Percentiles rank a stretch among this genome's conserved stretches.
These are phyloP conservation scores for Pocillopora meandrina DNA, from an alignment of 92 coral and sea anemone genomes.

Conservation along the genomic window DNA sequence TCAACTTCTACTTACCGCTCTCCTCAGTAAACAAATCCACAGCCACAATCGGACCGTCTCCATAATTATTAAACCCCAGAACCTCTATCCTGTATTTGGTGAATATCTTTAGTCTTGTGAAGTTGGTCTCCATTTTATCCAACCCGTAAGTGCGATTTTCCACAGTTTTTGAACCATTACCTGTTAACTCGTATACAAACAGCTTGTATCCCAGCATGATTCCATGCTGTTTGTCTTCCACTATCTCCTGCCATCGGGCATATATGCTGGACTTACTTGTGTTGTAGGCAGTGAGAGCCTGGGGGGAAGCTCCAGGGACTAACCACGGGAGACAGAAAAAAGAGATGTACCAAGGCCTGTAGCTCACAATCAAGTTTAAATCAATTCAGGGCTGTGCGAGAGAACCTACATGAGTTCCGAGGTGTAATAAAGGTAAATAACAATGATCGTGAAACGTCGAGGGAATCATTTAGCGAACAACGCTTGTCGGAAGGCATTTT, in stretches of 20 bases:
- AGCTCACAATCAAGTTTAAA: not conserved
- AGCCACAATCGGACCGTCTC: constrained; percentile 45
- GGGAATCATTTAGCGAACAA: no score
- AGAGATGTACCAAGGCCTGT: not conserved
- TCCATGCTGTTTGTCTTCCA: constrained; percentile 44
- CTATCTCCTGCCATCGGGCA: constrained; percentile 60
- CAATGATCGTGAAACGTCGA: no score
- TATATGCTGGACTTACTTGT: constrained; percentile 53
- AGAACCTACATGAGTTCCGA: no score
- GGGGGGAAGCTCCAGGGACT: constrained; percentile 67
- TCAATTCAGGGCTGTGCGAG: no score
- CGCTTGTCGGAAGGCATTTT: no score
- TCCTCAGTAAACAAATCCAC: constrained; percentile 42
- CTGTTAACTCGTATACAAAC: constrained; percentile 19
- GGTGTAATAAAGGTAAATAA: no score
- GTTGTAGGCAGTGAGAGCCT: constrained; percentile 30
- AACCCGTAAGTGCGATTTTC: not conserved
- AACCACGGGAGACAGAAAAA: not conserved
- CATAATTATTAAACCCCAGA: constrained; percentile 58
- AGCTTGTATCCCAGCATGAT: constrained; percentile 69
- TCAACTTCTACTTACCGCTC: constrained; percentile 34
- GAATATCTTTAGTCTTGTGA: constrained; percentile 48
- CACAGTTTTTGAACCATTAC: not conserved
- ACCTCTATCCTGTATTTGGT: constrained; percentile 54
- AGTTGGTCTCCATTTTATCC: not conserved